A percentile compares a stretch with the other conserved stretches of the same genome.
Evolutionary conservation across 2,113 vertebrate species (phyloP).

Genomic region (Rhizomys pruinosus): DNA sequence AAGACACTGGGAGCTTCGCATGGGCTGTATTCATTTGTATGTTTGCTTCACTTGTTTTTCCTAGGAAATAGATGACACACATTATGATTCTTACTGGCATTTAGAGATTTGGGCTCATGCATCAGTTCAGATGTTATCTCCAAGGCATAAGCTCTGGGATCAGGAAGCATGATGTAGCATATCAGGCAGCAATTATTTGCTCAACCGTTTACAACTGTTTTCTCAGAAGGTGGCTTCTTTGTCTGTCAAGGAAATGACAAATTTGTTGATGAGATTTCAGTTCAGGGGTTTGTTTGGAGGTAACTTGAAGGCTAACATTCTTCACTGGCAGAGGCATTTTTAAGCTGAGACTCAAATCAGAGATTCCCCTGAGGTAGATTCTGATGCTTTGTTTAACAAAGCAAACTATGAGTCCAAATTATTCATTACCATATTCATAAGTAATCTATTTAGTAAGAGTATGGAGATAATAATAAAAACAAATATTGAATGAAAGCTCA

Average conservation of each 20-base stretch:
- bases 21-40: slow-evolving; percentile 9
- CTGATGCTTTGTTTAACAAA: slow-evolving; percentile 74
- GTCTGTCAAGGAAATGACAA: slow-evolving; percentile 57
- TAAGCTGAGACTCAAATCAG: slow-evolving; percentile 47
- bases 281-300: slow-evolving; percentile 28
- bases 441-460: slow-evolving; percentile 71
- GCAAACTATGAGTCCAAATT: slow-evolving; percentile 71
- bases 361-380: slow-evolving; percentile 63
- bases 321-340: slow-evolving; percentile 44
- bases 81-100: background rate
- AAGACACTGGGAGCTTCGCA: background rate
- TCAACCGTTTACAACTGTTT: slow-evolving; percentile 33
- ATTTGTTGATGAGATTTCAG: slow-evolving; percentile 58
- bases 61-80: background rate
- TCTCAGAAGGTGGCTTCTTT: slow-evolving; percentile 59
- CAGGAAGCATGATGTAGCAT: background rate
- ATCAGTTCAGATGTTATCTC: slow-evolving; percentile 35
- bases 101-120: slow-evolving; percentile 29
- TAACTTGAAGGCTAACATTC: slow-evolving; percentile 22
- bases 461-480: slow-evolving; percentile 77
- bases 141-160: slow-evolving; percentile 26
- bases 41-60: slow-evolving; percentile 42
- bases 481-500: slow-evolving; percentile 75
- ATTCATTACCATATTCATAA: slow-evolving; percentile 80
- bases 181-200: slow-evolving; percentile 60